Conservation (phyloP, 2,113 vertebrate species). For the Phoxinus phoxinus region DNA sequence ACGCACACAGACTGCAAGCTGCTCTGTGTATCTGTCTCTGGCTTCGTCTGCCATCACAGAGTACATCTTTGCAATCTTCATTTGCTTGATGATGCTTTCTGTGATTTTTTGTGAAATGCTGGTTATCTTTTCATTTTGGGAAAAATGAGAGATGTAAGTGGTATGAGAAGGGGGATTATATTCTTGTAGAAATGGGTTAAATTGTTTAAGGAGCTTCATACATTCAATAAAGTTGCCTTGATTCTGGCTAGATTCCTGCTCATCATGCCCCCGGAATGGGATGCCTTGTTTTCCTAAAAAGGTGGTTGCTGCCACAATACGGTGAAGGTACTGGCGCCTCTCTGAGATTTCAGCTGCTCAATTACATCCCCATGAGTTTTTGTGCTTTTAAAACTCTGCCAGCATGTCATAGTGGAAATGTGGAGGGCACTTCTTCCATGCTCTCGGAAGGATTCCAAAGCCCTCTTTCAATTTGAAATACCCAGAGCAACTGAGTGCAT, state of each 20-base stretch:
- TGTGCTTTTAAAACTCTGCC: constrained; percentile 27
- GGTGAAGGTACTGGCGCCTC: constrained; percentile 36
- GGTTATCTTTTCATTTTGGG: constrained; percentile 47
- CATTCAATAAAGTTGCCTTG: constrained; percentile 14
- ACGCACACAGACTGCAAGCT: neutral
- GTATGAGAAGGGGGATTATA: constrained; percentile 28
- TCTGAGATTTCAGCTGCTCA: constrained; percentile 48
- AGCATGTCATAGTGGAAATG: constrained; percentile 9
- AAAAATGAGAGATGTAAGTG: constrained; percentile 28
- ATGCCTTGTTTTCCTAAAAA: constrained; percentile 26
- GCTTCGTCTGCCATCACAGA: constrained; percentile 50
- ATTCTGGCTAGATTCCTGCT: neutral
- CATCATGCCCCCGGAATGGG: constrained; percentile 26
- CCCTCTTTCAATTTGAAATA: constrained; percentile 38
- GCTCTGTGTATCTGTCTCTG: constrained; percentile 19
- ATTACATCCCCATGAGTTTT: constrained; percentile 38
- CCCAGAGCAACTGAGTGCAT: neutral
- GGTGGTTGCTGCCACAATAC: constrained; percentile 36
- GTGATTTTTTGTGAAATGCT: constrained; percentile 46
- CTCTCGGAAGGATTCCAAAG: constrained; percentile 24
- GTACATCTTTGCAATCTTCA: constrained; percentile 41
- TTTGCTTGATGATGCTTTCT: constrained; percentile 32
- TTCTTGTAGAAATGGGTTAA: constrained; percentile 42
- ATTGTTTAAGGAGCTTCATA: constrained; percentile 27
- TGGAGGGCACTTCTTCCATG: constrained; percentile 20